A percentile compares a stretch with the other conserved stretches of the same genome.
phyloP scores from a whole-genome alignment of 2,888 invertebrate species.

The Netelia inedita region DNA sequence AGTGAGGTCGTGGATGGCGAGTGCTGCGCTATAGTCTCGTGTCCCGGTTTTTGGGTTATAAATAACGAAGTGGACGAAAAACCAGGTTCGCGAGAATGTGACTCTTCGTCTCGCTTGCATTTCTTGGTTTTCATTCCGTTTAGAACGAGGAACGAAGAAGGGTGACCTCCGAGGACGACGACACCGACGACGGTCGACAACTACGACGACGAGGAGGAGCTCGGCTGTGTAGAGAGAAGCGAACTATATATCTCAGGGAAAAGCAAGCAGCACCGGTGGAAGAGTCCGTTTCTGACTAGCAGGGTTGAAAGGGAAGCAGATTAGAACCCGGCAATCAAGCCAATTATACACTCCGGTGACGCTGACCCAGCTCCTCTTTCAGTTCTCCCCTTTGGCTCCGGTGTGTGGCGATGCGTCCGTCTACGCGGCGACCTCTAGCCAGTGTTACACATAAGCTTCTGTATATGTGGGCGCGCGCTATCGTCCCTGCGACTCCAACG shows the following conservation, averaged over 20 bases:
- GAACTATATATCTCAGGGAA: slow-evolving; percentile 18
- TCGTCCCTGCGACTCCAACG: slow-evolving; percentile 73
- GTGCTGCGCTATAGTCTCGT: slow-evolving; percentile 44
- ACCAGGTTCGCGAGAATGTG: slow-evolving; percentile 63
- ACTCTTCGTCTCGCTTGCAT: slow-evolving; percentile 70
- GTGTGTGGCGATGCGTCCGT: slow-evolving; percentile 51
- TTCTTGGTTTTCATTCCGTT: slow-evolving; percentile 72
- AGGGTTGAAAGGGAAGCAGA: slow-evolving; percentile 81
- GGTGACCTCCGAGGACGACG: slow-evolving; percentile 60
- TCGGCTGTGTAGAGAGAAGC: slow-evolving; percentile 28
- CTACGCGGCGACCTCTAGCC: slow-evolving; percentile 47
- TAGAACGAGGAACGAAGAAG: slow-evolving; percentile 66
- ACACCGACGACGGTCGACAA: slow-evolving; percentile 24
- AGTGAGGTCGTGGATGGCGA: slow-evolving; percentile 36
- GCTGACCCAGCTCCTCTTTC: slow-evolving; percentile 82
- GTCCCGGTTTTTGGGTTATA: slow-evolving; percentile 68
- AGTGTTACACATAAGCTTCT: neutral
- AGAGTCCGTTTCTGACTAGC: slow-evolving; percentile 73
- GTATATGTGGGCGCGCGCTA: slow-evolving; percentile 68
- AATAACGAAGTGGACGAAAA: slow-evolving; percentile 74
- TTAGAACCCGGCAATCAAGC: slow-evolving; percentile 85
- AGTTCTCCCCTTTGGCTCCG: slow-evolving; percentile 71
- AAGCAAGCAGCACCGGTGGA: slow-evolving; percentile 52
- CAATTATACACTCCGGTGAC: slow-evolving; percentile 85
- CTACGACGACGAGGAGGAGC: slow-evolving; percentile 48